Conservation (phyloP, 2,113 vertebrate species). For the Petromus typicus region DNA sequence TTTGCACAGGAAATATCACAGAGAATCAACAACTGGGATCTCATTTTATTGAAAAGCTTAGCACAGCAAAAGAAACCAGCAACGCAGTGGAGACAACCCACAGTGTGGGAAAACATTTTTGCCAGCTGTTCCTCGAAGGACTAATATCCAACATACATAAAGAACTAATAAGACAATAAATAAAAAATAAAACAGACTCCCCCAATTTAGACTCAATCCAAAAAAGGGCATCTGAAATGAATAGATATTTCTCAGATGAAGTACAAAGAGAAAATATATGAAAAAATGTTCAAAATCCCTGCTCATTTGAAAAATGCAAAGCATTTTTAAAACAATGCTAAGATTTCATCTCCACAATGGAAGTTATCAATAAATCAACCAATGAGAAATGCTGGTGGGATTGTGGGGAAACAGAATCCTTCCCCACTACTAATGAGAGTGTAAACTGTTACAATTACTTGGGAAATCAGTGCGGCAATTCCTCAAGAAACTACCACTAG, state of each 20-base stretch:
- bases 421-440: not conserved
- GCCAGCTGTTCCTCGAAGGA: not conserved
- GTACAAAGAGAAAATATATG: not conserved
- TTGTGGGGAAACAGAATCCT: not conserved
- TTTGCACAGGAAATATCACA: not conserved
- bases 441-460: not conserved
- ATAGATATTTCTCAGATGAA: not conserved
- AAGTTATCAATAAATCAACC: not conserved
- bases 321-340: not conserved
- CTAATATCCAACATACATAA: not conserved
- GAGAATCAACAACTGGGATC: not conserved
- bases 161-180: no score
- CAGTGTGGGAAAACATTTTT: not conserved
- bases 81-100: not conserved
- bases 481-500: not conserved
- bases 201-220: not conserved
- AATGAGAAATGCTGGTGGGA: not conserved
- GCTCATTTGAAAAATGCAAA: not conserved
- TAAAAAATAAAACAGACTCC: not conserved
- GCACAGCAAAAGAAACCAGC: not conserved
- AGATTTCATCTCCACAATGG: not conserved
- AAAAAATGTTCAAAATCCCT: not conserved
- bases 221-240: not conserved
- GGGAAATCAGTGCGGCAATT: not conserved
- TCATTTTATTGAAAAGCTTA: not conserved